Base-by-base conservation (phyloP, 2,113 vertebrate species). In the Lophotis ruficrista region DNA sequence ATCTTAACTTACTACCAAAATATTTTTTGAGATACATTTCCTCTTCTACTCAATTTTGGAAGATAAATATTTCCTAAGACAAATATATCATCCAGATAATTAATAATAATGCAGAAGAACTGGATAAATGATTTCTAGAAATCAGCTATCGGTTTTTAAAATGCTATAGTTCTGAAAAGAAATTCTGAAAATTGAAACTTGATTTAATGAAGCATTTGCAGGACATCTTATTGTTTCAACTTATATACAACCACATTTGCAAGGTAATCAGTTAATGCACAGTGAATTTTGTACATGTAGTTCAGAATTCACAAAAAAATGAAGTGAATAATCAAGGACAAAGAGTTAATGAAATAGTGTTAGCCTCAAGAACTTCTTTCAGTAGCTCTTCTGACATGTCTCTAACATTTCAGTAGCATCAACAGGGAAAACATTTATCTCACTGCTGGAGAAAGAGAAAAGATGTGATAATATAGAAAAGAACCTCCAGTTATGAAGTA, bases 111-210 rank as follows among this genome's bases (percentile, higher is more conserved):
- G 24, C 54, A 82, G 50, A 95, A 87, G 43, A 61, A 84, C 43
- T 78, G 21, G 54, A 90, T 85, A 93, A 94, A 84, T 85, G 22
- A 88, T 94, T 96, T 91, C 57, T 68, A 87, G 65, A 90, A 96
- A 95, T 81, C 30, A 54, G 23, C n/a, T 92, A 73, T 60, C 12
- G 45, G 33, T 85, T 97, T 94, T 94, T 77, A 94, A 96, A 93
- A 94, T 69, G 47, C 66, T 66, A 73, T 71, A 41, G 35, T 96
- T 94, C 84, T 92, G 90, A 93, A 90, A 87, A 85, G 7, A 81
- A 95, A 89, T 78, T 80, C 21, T 91, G 90, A 94, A 97, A 91
- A 94, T 91, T 95, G 64, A 95, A 97, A 78, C 89, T 90, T 95
- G 89, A 94, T 93, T 97, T 96, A 97, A 89, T 93, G 88, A 94